Evolutionary conservation across 2,888 invertebrate species (phyloP).

Genomic region (Seira sanloemensis): DNA sequence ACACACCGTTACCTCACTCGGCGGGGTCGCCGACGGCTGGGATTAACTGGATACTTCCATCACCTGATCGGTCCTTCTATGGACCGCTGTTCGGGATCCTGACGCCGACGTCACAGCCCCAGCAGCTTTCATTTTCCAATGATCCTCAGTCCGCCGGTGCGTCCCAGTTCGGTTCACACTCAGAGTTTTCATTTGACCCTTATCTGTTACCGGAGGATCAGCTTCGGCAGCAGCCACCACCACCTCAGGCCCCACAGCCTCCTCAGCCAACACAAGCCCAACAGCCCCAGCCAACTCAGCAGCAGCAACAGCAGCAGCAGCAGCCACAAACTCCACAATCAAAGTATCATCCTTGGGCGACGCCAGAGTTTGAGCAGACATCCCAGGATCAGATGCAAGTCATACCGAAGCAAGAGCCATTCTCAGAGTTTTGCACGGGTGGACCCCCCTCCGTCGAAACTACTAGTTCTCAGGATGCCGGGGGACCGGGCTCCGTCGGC

Average conservation of each 20-base stretch:
- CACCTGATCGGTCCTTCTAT: slow-evolving; percentile 82
- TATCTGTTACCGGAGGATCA: slow-evolving; percentile 73
- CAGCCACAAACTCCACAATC: slow-evolving; percentile 72
- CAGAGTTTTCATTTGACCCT: slow-evolving; percentile 73
- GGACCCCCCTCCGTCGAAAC: slow-evolving; percentile 75
- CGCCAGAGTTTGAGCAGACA: slow-evolving; percentile 73
- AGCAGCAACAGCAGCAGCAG: slow-evolving; percentile 73
- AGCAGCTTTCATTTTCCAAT: slow-evolving; percentile 74
- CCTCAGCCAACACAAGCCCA: slow-evolving; percentile 46
- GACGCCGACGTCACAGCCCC: slow-evolving; percentile 76
- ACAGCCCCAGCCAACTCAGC: slow-evolving; percentile 64
- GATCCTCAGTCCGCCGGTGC: slow-evolving; percentile 69
- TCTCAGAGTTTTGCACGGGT: slow-evolving; percentile 75
- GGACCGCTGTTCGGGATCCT: slow-evolving; percentile 82
- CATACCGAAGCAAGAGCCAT: slow-evolving; percentile 85
- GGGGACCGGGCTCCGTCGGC: slow-evolving; percentile 80
- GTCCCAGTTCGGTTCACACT: slow-evolving; percentile 69
- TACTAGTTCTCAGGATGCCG: slow-evolving; percentile 74
- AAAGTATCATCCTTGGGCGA: slow-evolving; percentile 73
- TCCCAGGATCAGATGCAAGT: slow-evolving; percentile 78
- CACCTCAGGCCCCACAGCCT: slow-evolving; percentile 24
- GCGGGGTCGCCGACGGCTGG: slow-evolving; percentile 77
- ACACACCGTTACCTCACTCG: slow-evolving; percentile 77
- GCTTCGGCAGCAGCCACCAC: slow-evolving; percentile 70
- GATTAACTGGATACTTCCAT: slow-evolving; percentile 84